Conservation (phyloP, 2,888 invertebrate genomes). For the Sussaba pulchella region DNA sequence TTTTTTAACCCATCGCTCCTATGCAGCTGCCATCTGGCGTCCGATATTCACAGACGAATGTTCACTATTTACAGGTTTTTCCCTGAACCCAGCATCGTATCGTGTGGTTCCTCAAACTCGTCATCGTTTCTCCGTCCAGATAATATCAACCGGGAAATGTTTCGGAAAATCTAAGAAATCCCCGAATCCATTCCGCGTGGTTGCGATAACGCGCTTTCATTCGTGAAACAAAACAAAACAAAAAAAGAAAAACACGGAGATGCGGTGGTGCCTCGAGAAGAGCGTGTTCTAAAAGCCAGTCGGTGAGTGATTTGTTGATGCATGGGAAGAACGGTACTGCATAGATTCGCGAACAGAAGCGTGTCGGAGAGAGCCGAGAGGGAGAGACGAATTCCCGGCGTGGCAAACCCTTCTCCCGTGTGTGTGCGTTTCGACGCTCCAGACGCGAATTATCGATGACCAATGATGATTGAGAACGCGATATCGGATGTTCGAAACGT, state of each 20-base stretch:
- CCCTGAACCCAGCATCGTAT: slow-evolving; percentile 35
- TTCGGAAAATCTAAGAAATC: background rate
- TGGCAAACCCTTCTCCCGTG: background rate
- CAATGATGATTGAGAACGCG: background rate
- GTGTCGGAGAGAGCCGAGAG: slow-evolving; percentile 52
- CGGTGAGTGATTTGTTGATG: slow-evolving; percentile 25
- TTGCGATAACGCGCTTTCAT: slow-evolving; percentile 16
- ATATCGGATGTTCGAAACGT: background rate
- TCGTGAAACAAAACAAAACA: slow-evolving; percentile 10
- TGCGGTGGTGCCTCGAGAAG: slow-evolving; percentile 60
- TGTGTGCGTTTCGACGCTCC: background rate
- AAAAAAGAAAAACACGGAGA: slow-evolving; percentile 37
- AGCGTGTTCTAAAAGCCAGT: slow-evolving; percentile 47
- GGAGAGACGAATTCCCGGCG: slow-evolving; percentile 69
- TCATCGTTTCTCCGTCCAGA: slow-evolving; percentile 8
- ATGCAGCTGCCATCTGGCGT: slow-evolving; percentile 81
- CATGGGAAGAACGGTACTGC: slow-evolving; percentile 25
- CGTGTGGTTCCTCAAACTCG: slow-evolving; percentile 25
- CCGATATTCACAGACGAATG: slow-evolving; percentile 79
- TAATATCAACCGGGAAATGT: slow-evolving; percentile 9
- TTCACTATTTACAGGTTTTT: slow-evolving; percentile 79
- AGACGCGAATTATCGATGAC: background rate
- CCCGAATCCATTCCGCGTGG: background rate
- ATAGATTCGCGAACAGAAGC: slow-evolving; percentile 55
- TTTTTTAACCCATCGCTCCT: slow-evolving; percentile 74